Evolutionary conservation across 1,140 invertebrate species (phyloP).

Genomic region (Drosophila pseudoananassae): DNA sequence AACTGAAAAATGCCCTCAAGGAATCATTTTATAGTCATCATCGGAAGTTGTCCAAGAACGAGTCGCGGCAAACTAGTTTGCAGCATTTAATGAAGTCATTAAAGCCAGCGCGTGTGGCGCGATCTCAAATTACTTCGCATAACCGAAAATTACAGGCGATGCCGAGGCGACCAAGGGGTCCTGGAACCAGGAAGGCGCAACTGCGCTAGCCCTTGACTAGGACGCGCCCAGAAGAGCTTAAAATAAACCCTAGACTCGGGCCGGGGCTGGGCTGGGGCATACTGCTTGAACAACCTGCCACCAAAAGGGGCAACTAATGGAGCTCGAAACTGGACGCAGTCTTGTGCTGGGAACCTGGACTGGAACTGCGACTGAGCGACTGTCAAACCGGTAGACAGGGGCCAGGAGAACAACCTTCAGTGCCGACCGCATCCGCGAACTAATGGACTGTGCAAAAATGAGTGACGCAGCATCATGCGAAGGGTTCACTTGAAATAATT

Average conservation of each 20-base stretch:
- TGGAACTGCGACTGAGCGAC: slow-evolving; percentile 60
- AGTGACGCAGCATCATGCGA: slow-evolving; percentile 74
- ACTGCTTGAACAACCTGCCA: slow-evolving; percentile 15
- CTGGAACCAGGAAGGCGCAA: not conserved
- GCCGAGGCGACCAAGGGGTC: slow-evolving; percentile 17
- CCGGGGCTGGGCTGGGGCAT: no score
- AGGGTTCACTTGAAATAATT: slow-evolving; percentile 10
- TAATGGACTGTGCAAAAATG: slow-evolving; percentile 81
- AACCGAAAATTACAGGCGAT: slow-evolving; percentile 77
- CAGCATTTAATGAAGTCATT: slow-evolving; percentile 82
- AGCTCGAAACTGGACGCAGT: slow-evolving; percentile 42
- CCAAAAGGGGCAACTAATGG: slow-evolving; percentile 59
- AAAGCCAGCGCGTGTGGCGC: slow-evolving; percentile 82
- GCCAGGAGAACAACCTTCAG: slow-evolving; percentile 66
- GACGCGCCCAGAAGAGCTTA: slow-evolving; percentile 65
- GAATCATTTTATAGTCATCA: slow-evolving; percentile 77
- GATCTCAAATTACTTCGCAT: slow-evolving; percentile 82
- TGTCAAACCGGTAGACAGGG: slow-evolving; percentile 71
- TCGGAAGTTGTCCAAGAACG: slow-evolving; percentile 59
- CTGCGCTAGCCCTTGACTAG: slow-evolving; percentile 42
- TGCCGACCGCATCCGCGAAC: slow-evolving; percentile 73
- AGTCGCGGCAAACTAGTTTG: slow-evolving; percentile 68
- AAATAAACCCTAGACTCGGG: slow-evolving; percentile 53
- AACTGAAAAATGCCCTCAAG: slow-evolving; percentile 62
- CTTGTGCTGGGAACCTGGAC: slow-evolving; percentile 12